These are phyloP conservation scores for Achroia grisella DNA, from an alignment of 1,140 invertebrate species.

Conservation along the genomic window DNA sequence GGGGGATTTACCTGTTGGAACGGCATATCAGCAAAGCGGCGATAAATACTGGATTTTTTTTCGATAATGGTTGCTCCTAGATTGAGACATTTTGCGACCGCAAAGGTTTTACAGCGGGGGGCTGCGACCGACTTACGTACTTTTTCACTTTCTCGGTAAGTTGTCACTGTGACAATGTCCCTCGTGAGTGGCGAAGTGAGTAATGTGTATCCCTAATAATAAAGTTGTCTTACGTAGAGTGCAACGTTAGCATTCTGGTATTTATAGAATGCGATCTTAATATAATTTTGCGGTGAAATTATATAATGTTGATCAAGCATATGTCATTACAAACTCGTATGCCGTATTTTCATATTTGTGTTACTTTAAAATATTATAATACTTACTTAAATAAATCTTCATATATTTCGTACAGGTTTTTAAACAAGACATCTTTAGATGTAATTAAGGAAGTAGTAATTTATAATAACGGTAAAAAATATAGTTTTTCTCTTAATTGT, in stretches of 20 bases:
- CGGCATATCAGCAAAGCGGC: slow-evolving; percentile 18
- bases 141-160: slow-evolving; percentile 48
- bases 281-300: too few species aligned
- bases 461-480: too few species aligned
- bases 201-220: slow-evolving; percentile 10
- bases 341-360: too few species aligned
- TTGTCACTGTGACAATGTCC: slow-evolving; percentile 37
- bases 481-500: too few species aligned
- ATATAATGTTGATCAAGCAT: too few species aligned
- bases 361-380: too few species aligned
- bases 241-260: slow-evolving; percentile 4
- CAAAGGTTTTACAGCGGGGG: slow-evolving; percentile 57
- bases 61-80: slow-evolving; percentile 13
- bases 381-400: too few species aligned
- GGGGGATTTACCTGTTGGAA: slow-evolving; percentile 28
- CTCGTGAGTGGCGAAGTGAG: slow-evolving; percentile 12
- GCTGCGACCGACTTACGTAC: slow-evolving; percentile 18
- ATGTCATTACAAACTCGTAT: too few species aligned
- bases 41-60: slow-evolving; percentile 27
- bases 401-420: too few species aligned
- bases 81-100: slow-evolving; percentile 63
- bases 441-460: too few species aligned
- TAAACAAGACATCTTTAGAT: too few species aligned
- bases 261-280: too few species aligned
- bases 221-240: slow-evolving; percentile 30